Conservation (phyloP, 2,797 vertebrate species). For the Phoxinus dragarum region DNA sequence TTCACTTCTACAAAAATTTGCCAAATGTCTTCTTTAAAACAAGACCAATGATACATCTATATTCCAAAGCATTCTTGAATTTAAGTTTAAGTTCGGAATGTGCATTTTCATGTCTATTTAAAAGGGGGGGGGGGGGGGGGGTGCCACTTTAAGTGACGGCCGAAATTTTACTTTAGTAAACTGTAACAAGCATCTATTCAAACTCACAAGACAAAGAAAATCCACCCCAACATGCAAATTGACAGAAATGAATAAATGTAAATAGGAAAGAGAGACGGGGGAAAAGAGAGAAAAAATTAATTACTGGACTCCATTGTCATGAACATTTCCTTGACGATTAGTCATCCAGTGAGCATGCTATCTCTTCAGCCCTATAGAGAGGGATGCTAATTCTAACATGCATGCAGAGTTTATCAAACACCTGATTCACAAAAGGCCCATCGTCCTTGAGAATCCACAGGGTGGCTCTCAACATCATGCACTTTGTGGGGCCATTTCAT, state of each 20-base stretch:
- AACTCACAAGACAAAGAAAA: neutral
- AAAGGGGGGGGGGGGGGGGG: too few relatives aligned
- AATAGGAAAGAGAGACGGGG: neutral
- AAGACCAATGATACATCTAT: too few relatives aligned
- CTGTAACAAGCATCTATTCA: neutral
- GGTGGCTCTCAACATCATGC: neutral
- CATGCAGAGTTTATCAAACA: conserved; percentile 15
- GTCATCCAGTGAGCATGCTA: conserved; percentile 8
- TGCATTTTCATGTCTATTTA: too few relatives aligned
- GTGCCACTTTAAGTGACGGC: too few relatives aligned
- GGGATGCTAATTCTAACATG: neutral
- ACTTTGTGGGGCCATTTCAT: neutral
- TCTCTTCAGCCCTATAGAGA: neutral
- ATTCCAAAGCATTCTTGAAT: too few relatives aligned
- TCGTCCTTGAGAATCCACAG: neutral
- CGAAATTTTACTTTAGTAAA: too few relatives aligned
- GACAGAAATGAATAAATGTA: neutral
- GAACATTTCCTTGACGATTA: conserved; percentile 3
- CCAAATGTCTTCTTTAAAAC: too few relatives aligned
- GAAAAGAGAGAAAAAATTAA: neutral
- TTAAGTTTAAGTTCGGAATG: too few relatives aligned
- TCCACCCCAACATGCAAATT: neutral
- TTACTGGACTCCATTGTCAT: neutral
- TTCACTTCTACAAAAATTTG: too few relatives aligned
- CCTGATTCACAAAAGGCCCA: conserved; percentile 1